These are phyloP conservation scores for Stenchaetothrips biformis DNA, from an alignment of 2,888 invertebrate species.

Conservation along the genomic window DNA sequence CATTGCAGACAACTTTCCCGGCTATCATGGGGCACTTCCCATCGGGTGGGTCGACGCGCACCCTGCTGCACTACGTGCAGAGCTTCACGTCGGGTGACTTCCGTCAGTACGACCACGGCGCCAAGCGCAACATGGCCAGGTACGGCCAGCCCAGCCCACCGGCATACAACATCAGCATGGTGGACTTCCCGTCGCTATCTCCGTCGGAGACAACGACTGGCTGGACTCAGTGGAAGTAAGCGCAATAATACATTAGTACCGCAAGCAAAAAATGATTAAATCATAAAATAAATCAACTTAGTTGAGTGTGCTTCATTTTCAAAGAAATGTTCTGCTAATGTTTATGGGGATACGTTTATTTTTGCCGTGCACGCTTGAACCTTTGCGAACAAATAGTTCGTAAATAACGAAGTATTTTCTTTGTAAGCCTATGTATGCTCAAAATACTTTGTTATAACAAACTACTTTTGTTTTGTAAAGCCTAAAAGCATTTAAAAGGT, in stretches of 20 bases:
- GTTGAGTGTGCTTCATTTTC: background rate
- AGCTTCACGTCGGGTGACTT: conserved; percentile 36
- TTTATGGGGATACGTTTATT: background rate
- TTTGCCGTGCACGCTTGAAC: background rate
- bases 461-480: too few species aligned
- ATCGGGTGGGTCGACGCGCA: conserved; percentile 34
- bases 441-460: too few species aligned
- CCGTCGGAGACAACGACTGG: conserved; percentile 37
- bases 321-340: background rate
- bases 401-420: too few species aligned
- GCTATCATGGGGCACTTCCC: conserved; percentile 35
- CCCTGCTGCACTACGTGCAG: conserved; percentile 35
- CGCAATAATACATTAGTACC: background rate
- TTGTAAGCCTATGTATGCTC: too few species aligned
- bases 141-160: conserved; percentile 35
- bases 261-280: background rate
- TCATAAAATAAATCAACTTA: background rate
- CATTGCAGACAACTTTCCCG: conserved; percentile 34
- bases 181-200: conserved; percentile 36
- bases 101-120: conserved; percentile 36
- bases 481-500: background rate
- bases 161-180: conserved; percentile 35
- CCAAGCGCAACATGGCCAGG: conserved; percentile 30
- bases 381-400: too few species aligned
- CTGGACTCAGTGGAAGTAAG: conserved; percentile 35